Percentiles rank a stretch among this genome's conserved stretches.
Evolutionary conservation across 2,797 vertebrate species (phyloP).

Genomic region (Rhynchonycteris naso): DNA sequence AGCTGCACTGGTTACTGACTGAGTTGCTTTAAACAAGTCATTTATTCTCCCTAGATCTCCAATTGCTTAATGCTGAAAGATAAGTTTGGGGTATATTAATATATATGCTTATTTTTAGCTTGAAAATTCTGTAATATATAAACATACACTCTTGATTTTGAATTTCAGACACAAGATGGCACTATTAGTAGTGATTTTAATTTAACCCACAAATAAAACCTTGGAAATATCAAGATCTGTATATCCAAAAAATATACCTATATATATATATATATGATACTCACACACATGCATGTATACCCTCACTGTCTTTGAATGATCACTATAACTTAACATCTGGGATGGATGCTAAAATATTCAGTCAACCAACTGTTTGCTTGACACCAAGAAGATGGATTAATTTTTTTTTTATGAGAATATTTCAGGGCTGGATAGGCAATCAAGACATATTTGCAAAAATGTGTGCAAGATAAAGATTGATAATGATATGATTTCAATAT

Average conservation of each 20-base stretch:
- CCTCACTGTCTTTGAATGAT: not conserved
- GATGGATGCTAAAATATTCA: constrained; percentile 44
- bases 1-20: not conserved
- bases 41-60: not conserved
- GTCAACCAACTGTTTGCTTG: constrained; percentile 42
- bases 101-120: not conserved
- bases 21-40: not conserved
- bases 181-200: constrained; percentile 82
- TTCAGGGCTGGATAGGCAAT: constrained; percentile 33
- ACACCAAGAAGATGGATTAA: constrained; percentile 51
- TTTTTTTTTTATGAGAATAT: constrained; percentile 49
- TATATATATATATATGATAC: constrained; percentile 1
- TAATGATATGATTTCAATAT: constrained; percentile 48
- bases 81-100: not conserved
- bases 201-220: not conserved
- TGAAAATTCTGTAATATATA: not conserved
- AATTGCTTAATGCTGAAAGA: not conserved
- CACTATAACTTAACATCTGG: constrained; percentile 64
- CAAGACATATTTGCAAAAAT: constrained; percentile 61
- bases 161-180: constrained; percentile 86
- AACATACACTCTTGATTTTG: constrained; percentile 48
- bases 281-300: not conserved
- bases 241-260: constrained; percentile 29
- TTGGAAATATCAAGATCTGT: constrained; percentile 7
- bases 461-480: constrained; percentile 30